phyloP scores from a whole-genome alignment of 2,888 invertebrate species.

The Anaspis maculata region DNA sequence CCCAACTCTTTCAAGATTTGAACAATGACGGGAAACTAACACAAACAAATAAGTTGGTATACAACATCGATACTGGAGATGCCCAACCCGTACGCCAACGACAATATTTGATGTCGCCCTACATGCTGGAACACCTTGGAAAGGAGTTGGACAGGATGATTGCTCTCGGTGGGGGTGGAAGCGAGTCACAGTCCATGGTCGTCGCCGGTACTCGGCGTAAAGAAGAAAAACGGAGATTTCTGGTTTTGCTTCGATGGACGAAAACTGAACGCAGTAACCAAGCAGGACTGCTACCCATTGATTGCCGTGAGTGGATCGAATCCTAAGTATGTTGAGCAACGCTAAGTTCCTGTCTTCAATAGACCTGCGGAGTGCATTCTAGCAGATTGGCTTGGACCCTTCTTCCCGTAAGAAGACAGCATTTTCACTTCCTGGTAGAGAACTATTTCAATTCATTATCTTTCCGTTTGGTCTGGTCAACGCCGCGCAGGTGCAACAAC shows the following conservation, averaged over 20 bases:
- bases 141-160: background rate
- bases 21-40: background rate
- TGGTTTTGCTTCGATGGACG: slow-evolving; percentile 1
- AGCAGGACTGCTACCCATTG: slow-evolving; percentile 1
- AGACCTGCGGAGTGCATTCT: slow-evolving; percentile 4
- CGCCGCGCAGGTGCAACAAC: background rate
- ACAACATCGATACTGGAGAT: background rate
- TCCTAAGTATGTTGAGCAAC: slow-evolving; percentile 2
- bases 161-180: slow-evolving; percentile 1
- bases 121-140: background rate
- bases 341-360: slow-evolving; percentile 1
- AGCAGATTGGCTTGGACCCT: background rate
- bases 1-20: too few relatives aligned
- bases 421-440: background rate
- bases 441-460: background rate
- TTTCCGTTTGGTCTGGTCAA: background rate
- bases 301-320: slow-evolving; percentile 1
- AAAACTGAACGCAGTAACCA: slow-evolving; percentile 1
- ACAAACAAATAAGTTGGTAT: background rate
- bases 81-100: background rate
- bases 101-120: background rate
- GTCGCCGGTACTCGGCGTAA: slow-evolving; percentile 2
- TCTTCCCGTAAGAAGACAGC: background rate
- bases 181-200: slow-evolving; percentile 3
- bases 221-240: slow-evolving; percentile 2